Base-by-base conservation (phyloP, 2,888 invertebrate species). In the Lydus trimaculatus region DNA sequence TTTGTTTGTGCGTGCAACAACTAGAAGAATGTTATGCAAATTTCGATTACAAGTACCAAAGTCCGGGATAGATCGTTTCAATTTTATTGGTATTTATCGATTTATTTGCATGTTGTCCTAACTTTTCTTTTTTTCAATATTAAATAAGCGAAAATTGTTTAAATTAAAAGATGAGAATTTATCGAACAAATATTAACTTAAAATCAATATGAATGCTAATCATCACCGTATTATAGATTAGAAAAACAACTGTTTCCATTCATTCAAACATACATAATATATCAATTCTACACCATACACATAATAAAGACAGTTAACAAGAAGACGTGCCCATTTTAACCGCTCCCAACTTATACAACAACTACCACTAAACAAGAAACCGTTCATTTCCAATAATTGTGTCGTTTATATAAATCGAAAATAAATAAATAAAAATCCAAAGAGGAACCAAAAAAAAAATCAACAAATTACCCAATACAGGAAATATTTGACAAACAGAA, bases 321-420 rank as follows among this genome's bases (percentile, higher is more conserved):
- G 15, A 15, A 56, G 56, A 56, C 56, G 56, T 56, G 56, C 56
- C 56, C 56, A 28, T 56, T 28, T 56, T 7, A 56, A 56, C 56
- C 56, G 25, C 56, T 56, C 56, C 56, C 56, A 56, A 25, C 56
- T n/a, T 15, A 39, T 5, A 23, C 17, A 20, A 52, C 15, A 56
- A 28, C 25, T 9, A 48, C 48, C 20, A 48, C 20, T 9, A 20
- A 48, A 28, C 56, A 56, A 28, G 28, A 56, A 56, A 56, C 56
- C 56, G 56, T 56, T 56, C 25, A 28, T 56, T 25, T 56, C 25
- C 25, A 56, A 56, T 56, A 56, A 56, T 56, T 28, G 25, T 56
- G 13, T 9, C 52, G 6, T 56, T 15, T 20, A 11, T 23, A 20
- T 8, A 20, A 20, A 7, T 28, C n/a, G n/a, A 25, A 5, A 23